A percentile compares a stretch with the other conserved stretches of the same genome.
Conservation (phyloP, 2,113 vertebrate species). For the Cyprinus carpio region DNA sequence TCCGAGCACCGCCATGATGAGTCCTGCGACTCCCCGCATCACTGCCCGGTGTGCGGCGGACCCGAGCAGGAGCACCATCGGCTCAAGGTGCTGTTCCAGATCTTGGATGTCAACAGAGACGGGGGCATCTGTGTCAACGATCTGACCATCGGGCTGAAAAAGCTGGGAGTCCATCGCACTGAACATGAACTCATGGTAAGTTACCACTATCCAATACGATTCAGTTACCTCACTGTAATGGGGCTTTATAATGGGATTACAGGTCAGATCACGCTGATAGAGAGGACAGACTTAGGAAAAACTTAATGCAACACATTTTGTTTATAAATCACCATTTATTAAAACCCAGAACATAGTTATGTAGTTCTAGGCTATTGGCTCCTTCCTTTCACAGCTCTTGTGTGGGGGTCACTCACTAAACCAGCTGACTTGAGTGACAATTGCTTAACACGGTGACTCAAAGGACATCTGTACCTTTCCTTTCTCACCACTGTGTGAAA, state of each 20-base stretch:
- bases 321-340: background rate
- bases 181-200: conserved; percentile 88
- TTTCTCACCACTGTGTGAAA: conserved; percentile 3
- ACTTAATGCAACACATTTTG: background rate
- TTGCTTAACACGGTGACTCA: conserved; percentile 15
- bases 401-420: background rate
- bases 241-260: background rate
- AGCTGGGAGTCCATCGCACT: conserved; percentile 88
- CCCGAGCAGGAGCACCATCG: conserved; percentile 87
- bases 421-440: background rate
- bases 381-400: background rate
- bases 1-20: conserved; percentile 35
- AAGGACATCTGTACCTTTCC: conserved; percentile 16
- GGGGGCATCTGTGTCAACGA: conserved; percentile 93
- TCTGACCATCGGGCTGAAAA: conserved; percentile 85
- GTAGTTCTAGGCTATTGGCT: background rate
- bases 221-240: background rate
- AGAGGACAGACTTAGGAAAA: too few species aligned
- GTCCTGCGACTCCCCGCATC: conserved; percentile 52
- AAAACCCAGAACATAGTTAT: background rate
- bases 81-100: conserved; percentile 86
- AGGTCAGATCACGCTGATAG: background rate
- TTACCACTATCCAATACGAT: background rate
- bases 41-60: conserved; percentile 79
- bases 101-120: conserved; percentile 91